Evolutionary conservation across 64 coral and sea anemone genomes (phyloP).

Genomic region (Dendronephthya gigantea): DNA sequence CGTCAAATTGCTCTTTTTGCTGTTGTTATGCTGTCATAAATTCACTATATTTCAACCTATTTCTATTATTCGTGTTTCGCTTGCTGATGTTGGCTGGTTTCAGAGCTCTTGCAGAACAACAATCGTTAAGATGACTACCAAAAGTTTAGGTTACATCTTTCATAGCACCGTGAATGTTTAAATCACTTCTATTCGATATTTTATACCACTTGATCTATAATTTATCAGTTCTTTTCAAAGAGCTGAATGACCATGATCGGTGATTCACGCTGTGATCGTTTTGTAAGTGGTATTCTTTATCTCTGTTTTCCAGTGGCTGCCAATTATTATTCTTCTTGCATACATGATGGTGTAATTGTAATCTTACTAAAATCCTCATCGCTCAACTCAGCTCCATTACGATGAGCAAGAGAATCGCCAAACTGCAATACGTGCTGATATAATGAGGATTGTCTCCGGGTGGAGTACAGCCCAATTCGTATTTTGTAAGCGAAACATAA

Average conservation of each 20-base stretch:
- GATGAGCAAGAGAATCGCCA: slow-evolving; percentile 46
- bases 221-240: too few species aligned
- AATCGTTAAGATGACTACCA: slow-evolving; percentile 58
- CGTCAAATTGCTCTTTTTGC: background rate
- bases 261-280: too few species aligned
- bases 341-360: slow-evolving; percentile 79
- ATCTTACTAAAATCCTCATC: slow-evolving; percentile 70
- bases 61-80: slow-evolving; percentile 47
- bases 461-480: slow-evolving; percentile 52
- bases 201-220: too few species aligned
- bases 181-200: too few species aligned
- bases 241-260: too few species aligned
- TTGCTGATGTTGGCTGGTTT: slow-evolving; percentile 55
- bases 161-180: too few species aligned
- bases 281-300: background rate
- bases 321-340: slow-evolving; percentile 48
- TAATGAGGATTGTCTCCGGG: slow-evolving; percentile 53
- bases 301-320: slow-evolving; percentile 43
- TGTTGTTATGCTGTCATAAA: too few species aligned
- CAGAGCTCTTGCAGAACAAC: slow-evolving; percentile 49
- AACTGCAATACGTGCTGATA: slow-evolving; percentile 67
- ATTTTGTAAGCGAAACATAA: background rate
- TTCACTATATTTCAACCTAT: too few species aligned
- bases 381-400: slow-evolving; percentile 65
- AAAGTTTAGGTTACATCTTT: slow-evolving; percentile 47